Conservation (phyloP, 2,113 vertebrate genomes). For the Agelaius tricolor region DNA sequence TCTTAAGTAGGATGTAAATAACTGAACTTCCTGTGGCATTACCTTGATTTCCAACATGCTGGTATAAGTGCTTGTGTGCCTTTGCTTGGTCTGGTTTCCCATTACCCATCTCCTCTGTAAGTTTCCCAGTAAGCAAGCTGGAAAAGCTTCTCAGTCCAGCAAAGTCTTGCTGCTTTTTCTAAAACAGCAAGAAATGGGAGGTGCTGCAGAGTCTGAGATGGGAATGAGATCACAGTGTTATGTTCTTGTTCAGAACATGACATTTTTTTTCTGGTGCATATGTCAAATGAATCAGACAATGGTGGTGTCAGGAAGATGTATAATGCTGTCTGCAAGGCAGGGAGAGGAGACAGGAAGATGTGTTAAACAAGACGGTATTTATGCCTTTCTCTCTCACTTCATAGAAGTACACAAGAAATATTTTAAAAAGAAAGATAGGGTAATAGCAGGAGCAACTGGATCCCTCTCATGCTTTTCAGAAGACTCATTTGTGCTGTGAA, state of each 20-base stretch:
- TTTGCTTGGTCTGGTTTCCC: neutral
- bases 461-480: fast-evolving
- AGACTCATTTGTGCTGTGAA: neutral
- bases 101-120: neutral
- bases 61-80: neutral
- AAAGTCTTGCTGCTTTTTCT: neutral
- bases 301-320: slow-evolving; percentile 46
- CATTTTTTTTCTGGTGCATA: slow-evolving; percentile 21
- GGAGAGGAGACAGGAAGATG: slow-evolving; percentile 18
- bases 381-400: neutral
- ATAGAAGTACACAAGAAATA: slow-evolving; percentile 2
- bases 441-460: neutral
- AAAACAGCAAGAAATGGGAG: slow-evolving; percentile 23
- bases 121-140: slow-evolving; percentile 34
- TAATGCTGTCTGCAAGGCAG: slow-evolving; percentile 37
- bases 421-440: neutral
- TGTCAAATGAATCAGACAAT: slow-evolving; percentile 48
- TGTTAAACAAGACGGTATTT: neutral
- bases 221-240: slow-evolving; percentile 51
- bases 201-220: neutral
- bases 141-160: neutral
- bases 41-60: neutral
- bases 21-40: neutral
- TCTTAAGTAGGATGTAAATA: neutral
- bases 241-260: slow-evolving; percentile 34